Conservation (phyloP, 2,888 invertebrate genomes). For the Sympetrum striolatum region DNA sequence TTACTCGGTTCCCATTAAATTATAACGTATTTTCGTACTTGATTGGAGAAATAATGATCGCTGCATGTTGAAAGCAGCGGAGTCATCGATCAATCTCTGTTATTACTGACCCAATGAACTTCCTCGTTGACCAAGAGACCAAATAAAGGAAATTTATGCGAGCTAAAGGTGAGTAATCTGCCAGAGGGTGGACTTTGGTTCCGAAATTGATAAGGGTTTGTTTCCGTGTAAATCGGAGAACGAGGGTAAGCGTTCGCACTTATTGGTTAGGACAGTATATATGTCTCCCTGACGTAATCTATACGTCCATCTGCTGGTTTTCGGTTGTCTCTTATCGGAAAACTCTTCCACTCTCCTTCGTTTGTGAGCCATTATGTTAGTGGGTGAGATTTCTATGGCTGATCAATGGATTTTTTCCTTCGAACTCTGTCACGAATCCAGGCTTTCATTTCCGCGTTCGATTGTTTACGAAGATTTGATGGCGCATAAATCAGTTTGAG, state of each 20-base stretch:
- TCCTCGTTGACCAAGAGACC: neutral
- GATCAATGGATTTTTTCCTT: neutral
- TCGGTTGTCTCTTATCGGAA: neutral
- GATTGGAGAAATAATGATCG: neutral
- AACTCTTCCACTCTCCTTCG: neutral
- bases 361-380: neutral
- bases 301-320: neutral
- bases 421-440: neutral
- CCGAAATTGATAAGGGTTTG: neutral
- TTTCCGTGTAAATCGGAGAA: neutral
- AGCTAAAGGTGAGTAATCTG: neutral
- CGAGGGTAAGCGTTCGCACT: neutral
- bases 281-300: neutral
- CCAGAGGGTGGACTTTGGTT: neutral
- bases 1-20: too few species aligned
- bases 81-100: neutral
- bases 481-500: too few species aligned
- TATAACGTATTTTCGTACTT: too few species aligned
- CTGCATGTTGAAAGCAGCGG: neutral
- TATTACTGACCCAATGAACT: constrained; percentile 26
- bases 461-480: neutral
- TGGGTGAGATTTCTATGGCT: neutral
- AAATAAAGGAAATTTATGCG: constrained; percentile 3
- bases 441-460: neutral
- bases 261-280: neutral